Conservation (phyloP, 1,140 invertebrate species). For the Oncopodura yosiiana region DNA sequence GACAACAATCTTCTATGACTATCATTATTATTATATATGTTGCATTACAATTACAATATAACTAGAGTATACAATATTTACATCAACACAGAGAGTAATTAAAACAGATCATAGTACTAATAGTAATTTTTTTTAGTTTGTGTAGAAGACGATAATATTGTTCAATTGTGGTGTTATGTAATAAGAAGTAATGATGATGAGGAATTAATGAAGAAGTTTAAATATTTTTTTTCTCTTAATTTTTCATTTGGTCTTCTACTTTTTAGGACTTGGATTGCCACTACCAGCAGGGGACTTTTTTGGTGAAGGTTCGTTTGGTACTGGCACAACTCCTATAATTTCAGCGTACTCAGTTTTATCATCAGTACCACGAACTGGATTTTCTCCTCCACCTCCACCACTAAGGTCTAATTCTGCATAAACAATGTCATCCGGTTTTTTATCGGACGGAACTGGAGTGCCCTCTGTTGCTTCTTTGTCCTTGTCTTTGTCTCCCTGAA, state of each 20-base stretch:
- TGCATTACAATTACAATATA: too few relatives aligned
- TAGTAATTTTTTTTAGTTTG: too few relatives aligned
- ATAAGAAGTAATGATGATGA: too few relatives aligned
- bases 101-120: too few relatives aligned
- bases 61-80: too few relatives aligned
- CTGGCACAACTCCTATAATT: conserved; percentile 42
- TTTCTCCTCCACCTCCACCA: conserved; percentile 36
- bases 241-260: conserved; percentile 7
- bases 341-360: conserved; percentile 54
- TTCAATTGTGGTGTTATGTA: too few relatives aligned
- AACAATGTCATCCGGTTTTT: conserved; percentile 44
- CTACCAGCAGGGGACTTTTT: conserved; percentile 2
- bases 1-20: too few relatives aligned
- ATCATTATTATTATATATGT: too few relatives aligned
- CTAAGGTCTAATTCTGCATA: conserved; percentile 51
- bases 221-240: too few relatives aligned
- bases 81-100: too few relatives aligned
- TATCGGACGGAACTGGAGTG: neutral
- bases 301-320: neutral
- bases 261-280: conserved; percentile 22
- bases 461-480: conserved; percentile 21
- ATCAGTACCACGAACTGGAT: conserved; percentile 39
- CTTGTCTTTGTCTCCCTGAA: conserved; percentile 19
- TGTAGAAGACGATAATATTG: too few relatives aligned
- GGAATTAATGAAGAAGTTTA: too few relatives aligned